phyloP scores from a whole-genome alignment of 92 coral and sea anemone species.

The Chrysogorgia sp. region DNA sequence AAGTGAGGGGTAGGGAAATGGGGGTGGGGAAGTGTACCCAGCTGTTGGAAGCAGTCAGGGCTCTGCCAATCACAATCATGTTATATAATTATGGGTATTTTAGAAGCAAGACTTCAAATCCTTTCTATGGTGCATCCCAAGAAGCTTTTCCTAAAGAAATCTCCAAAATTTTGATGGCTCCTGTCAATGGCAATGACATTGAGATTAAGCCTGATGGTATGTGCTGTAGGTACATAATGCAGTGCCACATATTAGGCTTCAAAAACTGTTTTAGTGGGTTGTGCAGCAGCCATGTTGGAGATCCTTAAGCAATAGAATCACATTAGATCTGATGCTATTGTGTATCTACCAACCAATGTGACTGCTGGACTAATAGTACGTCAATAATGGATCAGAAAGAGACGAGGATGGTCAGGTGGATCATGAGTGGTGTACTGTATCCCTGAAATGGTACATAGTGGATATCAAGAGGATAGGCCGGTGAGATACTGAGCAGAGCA shows the following conservation, averaged over 20 bases:
- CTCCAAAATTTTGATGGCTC: slow-evolving; percentile 76
- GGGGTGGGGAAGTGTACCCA: slow-evolving; percentile 1
- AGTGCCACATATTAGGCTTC: not conserved
- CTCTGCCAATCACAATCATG: not conserved
- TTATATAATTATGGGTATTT: not conserved
- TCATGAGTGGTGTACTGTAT: no score
- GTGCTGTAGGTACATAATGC: not conserved
- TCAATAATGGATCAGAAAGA: no score
- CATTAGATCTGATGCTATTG: no score
- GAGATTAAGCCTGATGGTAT: slow-evolving; percentile 99
- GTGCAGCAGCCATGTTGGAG: no score
- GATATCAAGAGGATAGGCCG: no score
- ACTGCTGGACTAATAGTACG: no score
- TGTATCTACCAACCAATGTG: no score
- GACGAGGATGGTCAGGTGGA: no score
- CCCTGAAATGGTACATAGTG: no score
- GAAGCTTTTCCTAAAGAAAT: slow-evolving; percentile 71
- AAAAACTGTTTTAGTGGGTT: no score
- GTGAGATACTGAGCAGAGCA: no score
- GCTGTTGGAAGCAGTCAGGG: not conserved
- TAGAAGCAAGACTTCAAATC: slow-evolving; percentile 44
- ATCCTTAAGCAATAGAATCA: no score
- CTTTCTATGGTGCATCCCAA: slow-evolving; percentile 83
- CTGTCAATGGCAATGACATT: slow-evolving; percentile 75
- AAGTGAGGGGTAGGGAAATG: slow-evolving; percentile 4